Percentiles rank a stretch among this genome's conserved stretches.
Conservation (phyloP, 2,113 vertebrate genomes). For the Gopherus flavomarginatus region DNA sequence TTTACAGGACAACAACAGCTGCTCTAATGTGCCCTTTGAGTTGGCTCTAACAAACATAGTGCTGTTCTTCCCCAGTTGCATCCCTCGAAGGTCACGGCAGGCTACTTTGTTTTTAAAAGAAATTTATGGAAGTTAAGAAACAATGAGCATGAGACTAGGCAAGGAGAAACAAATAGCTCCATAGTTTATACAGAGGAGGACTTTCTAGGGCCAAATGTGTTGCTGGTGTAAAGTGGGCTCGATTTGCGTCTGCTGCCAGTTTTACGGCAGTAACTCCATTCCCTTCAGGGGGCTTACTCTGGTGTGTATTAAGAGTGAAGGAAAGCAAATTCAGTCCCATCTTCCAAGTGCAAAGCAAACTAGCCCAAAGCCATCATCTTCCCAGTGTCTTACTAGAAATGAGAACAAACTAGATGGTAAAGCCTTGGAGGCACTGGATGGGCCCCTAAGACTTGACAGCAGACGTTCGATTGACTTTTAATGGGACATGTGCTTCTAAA, state of each 20-base stretch:
- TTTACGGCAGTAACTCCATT: neutral
- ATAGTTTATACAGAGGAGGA: neutral
- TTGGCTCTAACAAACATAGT: neutral
- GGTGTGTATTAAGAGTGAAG: neutral
- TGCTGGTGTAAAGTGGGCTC: neutral
- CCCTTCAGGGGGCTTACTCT: neutral
- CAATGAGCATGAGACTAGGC: neutral
- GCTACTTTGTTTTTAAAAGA: constrained; percentile 1
- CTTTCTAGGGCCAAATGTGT: neutral
- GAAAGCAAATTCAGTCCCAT: neutral
- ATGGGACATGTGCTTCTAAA: neutral
- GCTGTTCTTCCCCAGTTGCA: neutral
- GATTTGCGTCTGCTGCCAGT: neutral
- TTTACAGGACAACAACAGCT: neutral
- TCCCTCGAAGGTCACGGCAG: neutral
- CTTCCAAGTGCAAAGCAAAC: neutral
- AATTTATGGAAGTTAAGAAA: constrained; percentile 23
- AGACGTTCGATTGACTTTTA: neutral
- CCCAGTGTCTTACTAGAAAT: neutral
- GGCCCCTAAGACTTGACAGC: neutral
- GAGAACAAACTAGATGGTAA: neutral
- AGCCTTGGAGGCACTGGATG: neutral
- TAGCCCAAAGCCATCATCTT: neutral
- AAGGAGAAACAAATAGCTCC: neutral
- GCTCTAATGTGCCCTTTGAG: neutral